A percentile compares a stretch with the other conserved stretches of the same genome.
Evolutionary conservation across 1,140 invertebrate genomes (phyloP).

Genomic region (Trialeurodes vaporariorum): DNA sequence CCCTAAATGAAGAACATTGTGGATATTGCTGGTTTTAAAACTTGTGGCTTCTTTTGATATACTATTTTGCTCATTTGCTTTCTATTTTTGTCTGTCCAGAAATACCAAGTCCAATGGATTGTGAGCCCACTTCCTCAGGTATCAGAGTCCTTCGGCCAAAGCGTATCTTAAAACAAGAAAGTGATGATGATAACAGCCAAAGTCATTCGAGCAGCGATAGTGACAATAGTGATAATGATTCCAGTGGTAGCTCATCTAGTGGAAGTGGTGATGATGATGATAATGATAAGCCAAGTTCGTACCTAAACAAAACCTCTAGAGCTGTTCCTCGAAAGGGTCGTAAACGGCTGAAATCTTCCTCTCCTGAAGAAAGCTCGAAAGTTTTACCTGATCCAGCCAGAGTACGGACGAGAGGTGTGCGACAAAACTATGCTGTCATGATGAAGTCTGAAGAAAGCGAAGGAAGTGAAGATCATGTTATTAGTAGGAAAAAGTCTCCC

Average conservation of each 20-base stretch:
- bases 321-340: slow-evolving; percentile 4
- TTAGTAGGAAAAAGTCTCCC: background rate
- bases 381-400: slow-evolving; percentile 3
- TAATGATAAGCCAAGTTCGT: slow-evolving; percentile 3
- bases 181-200: background rate
- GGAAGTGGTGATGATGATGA: slow-evolving; percentile 11
- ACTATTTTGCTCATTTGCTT: no score
- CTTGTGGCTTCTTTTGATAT: no score
- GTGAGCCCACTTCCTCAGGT: background rate
- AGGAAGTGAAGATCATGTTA: background rate
- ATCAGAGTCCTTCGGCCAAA: background rate
- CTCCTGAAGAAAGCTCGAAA: slow-evolving; percentile 10
- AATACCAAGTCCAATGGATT: background rate
- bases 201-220: background rate
- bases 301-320: slow-evolving; percentile 1
- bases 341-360: slow-evolving; percentile 6
- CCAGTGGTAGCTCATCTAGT: slow-evolving; percentile 4
- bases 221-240: background rate
- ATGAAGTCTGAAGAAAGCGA: background rate
- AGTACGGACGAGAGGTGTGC: background rate
- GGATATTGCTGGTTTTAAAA: no score
- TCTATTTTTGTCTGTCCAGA: background rate
- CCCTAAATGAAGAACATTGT: no score
- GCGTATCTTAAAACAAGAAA: background rate
- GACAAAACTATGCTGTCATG: background rate